Evolutionary conservation across 2,113 vertebrate species (phyloP).

Genomic region (Thunnus thynnus): DNA sequence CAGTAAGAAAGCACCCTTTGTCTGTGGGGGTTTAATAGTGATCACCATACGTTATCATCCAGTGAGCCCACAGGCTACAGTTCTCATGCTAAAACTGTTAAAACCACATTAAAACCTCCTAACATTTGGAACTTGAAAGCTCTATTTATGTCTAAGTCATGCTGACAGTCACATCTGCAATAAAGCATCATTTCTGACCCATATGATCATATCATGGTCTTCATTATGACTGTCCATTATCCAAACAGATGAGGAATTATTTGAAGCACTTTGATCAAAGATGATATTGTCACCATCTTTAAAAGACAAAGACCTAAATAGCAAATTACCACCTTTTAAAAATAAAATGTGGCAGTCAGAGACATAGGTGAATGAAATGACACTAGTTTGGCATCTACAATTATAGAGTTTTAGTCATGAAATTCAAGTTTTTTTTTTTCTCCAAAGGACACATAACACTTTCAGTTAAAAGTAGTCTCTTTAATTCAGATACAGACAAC

Average conservation of each 20-base stretch:
- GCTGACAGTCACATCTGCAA: conserved; percentile 20
- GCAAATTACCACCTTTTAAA: background rate
- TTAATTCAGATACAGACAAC: conserved; percentile 5
- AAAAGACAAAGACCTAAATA: conserved; percentile 11
- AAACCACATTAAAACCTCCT: conserved; percentile 43
- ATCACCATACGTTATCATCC: conserved; percentile 31
- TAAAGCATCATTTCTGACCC: conserved; percentile 29
- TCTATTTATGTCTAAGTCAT: conserved; percentile 14
- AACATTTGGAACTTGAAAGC: conserved; percentile 4
- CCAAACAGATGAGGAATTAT: conserved; percentile 12
- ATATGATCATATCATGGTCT: conserved; percentile 20
- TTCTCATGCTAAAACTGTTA: conserved; percentile 29
- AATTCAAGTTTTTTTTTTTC: conserved; percentile 4
- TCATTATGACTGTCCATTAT: conserved; percentile 33
- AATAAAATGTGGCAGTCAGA: background rate
- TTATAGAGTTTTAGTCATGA: background rate
- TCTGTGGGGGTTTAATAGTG: conserved; percentile 36
- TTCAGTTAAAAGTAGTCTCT: conserved; percentile 7
- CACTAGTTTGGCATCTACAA: background rate
- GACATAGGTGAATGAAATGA: background rate
- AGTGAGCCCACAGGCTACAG: conserved; percentile 10
- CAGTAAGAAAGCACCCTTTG: conserved; percentile 29
- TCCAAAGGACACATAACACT: background rate
- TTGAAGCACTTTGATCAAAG: conserved; percentile 18
- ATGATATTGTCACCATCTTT: background rate